Conservation (phyloP, 37 sponge, comb jelly and placozoan genomes). For the Ephydatia muelleri region DNA sequence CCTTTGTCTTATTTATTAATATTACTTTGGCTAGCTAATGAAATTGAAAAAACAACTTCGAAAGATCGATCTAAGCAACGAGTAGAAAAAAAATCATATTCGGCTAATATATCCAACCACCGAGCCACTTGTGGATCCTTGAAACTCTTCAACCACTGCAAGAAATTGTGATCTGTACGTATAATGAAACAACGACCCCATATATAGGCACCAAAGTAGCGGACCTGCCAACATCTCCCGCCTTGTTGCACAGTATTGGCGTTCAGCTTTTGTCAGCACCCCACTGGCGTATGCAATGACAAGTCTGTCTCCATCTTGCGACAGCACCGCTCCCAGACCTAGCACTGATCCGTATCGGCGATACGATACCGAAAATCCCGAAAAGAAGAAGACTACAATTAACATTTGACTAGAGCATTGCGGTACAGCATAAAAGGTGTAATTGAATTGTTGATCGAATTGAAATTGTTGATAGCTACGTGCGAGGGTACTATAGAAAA, state of each 20-base stretch:
- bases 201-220: conserved; percentile 17
- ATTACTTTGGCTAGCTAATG: no score
- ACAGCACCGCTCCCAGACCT: conserved; percentile 48
- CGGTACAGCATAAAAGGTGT: no score
- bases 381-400: no score
- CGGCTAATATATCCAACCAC: conserved; percentile 8
- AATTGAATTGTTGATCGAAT: no score
- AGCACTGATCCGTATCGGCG: conserved; percentile 47
- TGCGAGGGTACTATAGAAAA: no score
- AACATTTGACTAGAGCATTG: no score
- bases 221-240: conserved; percentile 26
- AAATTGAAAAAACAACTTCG: no score
- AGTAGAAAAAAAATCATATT: conserved; percentile 28
- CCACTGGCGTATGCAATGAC: conserved; percentile 40
- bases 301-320: conserved; percentile 7
- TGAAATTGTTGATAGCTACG: no score
- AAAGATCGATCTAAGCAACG: no score
- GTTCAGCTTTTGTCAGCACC: conserved; percentile 24
- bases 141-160: conserved; percentile 27
- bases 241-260: conserved; percentile 39
- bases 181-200: conserved; percentile 11
- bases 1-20: no score
- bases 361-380: no score
- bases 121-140: conserved; percentile 29
- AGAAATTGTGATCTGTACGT: conserved; percentile 23